A percentile compares a stretch with the other conserved stretches of the same genome.
Evolutionary conservation across 1,140 invertebrate species (phyloP).

Genomic region (Maniola jurtina): DNA sequence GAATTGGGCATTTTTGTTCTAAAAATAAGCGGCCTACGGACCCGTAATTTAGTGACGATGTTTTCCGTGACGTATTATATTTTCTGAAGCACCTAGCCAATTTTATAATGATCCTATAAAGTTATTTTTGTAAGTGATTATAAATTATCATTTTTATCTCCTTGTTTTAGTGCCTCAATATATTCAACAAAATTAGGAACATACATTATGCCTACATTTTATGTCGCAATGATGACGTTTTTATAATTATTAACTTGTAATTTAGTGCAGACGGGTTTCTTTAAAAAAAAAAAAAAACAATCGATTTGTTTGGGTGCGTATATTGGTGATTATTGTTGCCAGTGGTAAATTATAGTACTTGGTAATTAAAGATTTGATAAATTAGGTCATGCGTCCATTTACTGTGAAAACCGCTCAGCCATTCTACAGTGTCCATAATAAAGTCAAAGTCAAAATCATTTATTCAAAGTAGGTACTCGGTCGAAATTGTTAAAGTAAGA

Average conservation of each 20-base stretch:
- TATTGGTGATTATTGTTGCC: not conserved
- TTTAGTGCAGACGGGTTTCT: not conserved
- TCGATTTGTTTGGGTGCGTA: not conserved
- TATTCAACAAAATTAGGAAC: no score
- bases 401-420: not conserved
- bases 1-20: no score
- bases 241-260: not conserved
- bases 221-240: not conserved
- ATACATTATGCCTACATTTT: not conserved
- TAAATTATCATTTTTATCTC: not conserved
- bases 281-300: not conserved
- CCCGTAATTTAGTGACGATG: no score
- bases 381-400: not conserved
- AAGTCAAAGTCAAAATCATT: no score
- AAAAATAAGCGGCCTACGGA: no score
- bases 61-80: no score
- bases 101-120: no score
- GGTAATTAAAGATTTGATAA: not conserved
- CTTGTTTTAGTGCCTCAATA: no score
- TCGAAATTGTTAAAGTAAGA: no score
- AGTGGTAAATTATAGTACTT: not conserved
- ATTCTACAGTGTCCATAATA: no score
- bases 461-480: no score
- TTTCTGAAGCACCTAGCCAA: no score
- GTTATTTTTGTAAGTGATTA: not conserved